phyloP scores from a whole-genome alignment of 2,888 invertebrate species.

The Ichneumoninae sp. region DNA sequence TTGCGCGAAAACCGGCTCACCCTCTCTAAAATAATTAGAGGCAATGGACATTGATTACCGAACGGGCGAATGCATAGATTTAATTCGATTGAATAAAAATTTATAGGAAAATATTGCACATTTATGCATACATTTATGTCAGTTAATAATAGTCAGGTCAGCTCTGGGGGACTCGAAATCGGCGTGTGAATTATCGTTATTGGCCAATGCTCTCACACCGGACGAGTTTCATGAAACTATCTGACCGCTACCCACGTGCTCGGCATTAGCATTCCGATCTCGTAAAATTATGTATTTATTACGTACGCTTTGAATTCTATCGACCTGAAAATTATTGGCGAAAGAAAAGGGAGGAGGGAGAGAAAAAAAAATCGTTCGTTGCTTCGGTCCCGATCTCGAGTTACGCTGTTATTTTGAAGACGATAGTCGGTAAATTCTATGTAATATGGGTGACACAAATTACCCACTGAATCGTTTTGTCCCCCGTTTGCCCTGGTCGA shows the following conservation, averaged over 20 bases:
- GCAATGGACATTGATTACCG: not conserved
- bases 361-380: not conserved
- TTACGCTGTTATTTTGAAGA: not conserved
- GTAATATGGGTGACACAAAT: conserved; percentile 22
- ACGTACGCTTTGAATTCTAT: not conserved
- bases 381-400: not conserved
- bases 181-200: conserved; percentile 14
- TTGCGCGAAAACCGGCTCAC: not conserved
- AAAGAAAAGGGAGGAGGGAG: too few relatives aligned
- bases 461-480: conserved; percentile 13
- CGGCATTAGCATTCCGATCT: not conserved
- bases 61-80: not conserved
- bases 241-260: not conserved
- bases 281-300: not conserved
- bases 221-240: not conserved
- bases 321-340: not conserved
- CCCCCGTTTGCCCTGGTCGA: conserved; percentile 9
- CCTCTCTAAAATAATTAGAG: not conserved
- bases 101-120: not conserved
- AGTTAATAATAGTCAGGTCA: not conserved
- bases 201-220: not conserved
- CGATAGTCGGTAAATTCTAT: not conserved
- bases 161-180: not conserved
- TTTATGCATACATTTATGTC: not conserved
- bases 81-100: not conserved